These are phyloP conservation scores for Trachops cirrhosus DNA, from an alignment of 2,797 vertebrate species.

Conservation along the genomic window DNA sequence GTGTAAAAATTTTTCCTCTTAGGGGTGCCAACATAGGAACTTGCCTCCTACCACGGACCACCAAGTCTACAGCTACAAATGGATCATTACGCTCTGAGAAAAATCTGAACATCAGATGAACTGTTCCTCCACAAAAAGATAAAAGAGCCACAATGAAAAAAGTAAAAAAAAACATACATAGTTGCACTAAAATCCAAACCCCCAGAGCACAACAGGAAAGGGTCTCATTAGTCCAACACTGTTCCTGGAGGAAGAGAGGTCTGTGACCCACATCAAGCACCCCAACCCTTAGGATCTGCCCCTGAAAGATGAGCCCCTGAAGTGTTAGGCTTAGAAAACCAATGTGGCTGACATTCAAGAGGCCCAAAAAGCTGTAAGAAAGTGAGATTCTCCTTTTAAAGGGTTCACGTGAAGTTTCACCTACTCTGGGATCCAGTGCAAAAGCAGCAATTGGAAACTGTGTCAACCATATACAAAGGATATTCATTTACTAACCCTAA, in stretches of 20 bases:
- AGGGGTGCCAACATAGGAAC: neutral
- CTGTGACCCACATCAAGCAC: neutral
- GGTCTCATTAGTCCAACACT: neutral
- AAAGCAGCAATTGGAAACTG: neutral
- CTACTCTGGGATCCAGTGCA: neutral
- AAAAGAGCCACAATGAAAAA: neutral
- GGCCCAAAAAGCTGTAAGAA: neutral
- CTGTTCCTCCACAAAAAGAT: neutral
- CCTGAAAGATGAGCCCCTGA: neutral
- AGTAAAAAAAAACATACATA: neutral
- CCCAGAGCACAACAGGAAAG: neutral
- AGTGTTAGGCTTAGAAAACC: neutral
- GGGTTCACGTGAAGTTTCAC: neutral
- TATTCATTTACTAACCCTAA: neutral
- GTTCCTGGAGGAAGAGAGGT: neutral
- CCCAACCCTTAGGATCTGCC: neutral
- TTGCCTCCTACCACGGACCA: neutral
- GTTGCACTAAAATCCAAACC: neutral
- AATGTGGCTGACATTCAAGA: neutral
- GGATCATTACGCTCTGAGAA: neutral
- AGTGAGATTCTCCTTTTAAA: neutral
- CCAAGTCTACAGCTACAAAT: neutral
- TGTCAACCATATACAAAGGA: neutral
- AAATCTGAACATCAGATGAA: neutral
- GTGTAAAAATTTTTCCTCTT: neutral